These are phyloP conservation scores for Tanypteryx hageni DNA, from an alignment of 2,888 invertebrate species.

Conservation along the genomic window DNA sequence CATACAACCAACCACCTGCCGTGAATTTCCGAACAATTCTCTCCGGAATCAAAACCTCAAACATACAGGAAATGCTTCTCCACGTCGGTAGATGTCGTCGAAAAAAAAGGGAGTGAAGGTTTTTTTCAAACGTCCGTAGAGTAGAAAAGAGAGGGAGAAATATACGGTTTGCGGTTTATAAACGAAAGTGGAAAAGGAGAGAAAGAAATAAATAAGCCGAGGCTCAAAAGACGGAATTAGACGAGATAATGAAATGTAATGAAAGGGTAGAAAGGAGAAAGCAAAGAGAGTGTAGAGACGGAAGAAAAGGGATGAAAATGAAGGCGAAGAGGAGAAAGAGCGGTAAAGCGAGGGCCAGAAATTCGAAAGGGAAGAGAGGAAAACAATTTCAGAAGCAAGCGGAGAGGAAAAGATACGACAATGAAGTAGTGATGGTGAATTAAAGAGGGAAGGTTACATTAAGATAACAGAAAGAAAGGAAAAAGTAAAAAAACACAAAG, in stretches of 20 bases:
- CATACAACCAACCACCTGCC: too few species aligned
- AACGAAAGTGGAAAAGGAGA: too few species aligned
- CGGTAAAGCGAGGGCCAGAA: not conserved
- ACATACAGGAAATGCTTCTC: not conserved
- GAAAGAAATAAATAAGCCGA: not conserved
- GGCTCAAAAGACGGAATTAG: not conserved
- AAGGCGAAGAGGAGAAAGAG: not conserved
- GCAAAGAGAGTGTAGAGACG: not conserved
- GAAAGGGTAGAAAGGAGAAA: not conserved
- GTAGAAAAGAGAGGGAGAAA: not conserved
- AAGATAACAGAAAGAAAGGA: not conserved
- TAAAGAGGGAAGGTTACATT: not conserved
- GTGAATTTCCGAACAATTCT: not conserved
- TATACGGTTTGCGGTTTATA: not conserved
- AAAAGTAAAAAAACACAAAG: not conserved
- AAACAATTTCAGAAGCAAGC: too few species aligned
- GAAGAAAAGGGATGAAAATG: too few species aligned
- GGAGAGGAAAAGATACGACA: not conserved
- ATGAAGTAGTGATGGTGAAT: not conserved
- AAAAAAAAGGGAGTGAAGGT: not conserved
- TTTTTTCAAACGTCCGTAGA: not conserved
- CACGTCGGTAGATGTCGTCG: not conserved
- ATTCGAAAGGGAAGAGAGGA: too few species aligned
- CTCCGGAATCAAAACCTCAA: conserved; percentile 20
- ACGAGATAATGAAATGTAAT: not conserved